A percentile compares a stretch with the other conserved stretches of the same genome.
Conservation (phyloP, 2,888 invertebrate species). For the Thera obeliscata region DNA sequence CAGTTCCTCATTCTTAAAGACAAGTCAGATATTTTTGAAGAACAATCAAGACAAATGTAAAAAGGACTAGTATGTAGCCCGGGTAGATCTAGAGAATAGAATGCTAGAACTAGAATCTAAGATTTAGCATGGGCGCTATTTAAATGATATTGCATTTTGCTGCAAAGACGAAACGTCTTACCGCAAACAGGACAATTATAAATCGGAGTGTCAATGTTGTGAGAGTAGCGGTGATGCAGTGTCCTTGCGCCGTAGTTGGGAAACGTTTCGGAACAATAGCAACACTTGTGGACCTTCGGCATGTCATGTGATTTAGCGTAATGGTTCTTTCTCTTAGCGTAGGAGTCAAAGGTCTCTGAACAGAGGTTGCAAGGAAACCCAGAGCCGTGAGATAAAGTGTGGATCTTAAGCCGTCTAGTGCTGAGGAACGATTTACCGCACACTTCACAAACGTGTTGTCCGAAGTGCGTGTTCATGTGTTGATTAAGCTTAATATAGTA, state of each 20-base stretch:
- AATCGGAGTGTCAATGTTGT: conserved; percentile 58
- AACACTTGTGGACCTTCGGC: conserved; percentile 61
- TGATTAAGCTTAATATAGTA: conserved; percentile 75
- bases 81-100: no score
- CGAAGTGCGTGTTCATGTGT: conserved; percentile 76
- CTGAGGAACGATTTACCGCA: conserved; percentile 75
- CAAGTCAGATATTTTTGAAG: neutral
- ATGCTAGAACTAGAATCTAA: neutral
- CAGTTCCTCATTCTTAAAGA: neutral
- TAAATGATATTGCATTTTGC: conserved; percentile 48
- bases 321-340: conserved; percentile 62
- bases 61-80: no score
- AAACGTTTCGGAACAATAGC: conserved; percentile 65
- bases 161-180: conserved; percentile 65
- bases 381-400: conserved; percentile 61
- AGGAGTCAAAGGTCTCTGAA: conserved; percentile 60
- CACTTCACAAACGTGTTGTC: conserved; percentile 68
- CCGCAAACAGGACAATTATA: conserved; percentile 66
- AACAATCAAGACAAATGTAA: no score
- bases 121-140: conserved; percentile 28
- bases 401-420: conserved; percentile 66
- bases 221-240: conserved; percentile 57
- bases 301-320: conserved; percentile 60
- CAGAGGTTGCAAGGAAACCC: conserved; percentile 65
- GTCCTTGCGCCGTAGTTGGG: conserved; percentile 63